Evolutionary conservation across 1,140 invertebrate species (phyloP), one percentile per base, ranked within the genome.

Genomic region (Bombus consobrinus): DNA sequence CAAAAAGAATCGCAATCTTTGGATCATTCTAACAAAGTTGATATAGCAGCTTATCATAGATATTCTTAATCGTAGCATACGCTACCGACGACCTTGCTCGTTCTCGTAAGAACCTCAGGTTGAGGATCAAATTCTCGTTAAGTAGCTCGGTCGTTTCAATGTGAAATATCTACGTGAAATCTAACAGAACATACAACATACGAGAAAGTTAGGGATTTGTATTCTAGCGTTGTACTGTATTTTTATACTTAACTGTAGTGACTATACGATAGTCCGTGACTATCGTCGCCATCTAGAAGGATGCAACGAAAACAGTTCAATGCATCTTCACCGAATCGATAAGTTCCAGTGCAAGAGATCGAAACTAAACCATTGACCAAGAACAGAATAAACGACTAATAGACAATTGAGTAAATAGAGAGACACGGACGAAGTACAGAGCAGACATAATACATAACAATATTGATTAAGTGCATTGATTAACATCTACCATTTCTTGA

Each of bases 221-320:
- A 47, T 47, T 15, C 9, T 18, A 34, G 1, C 9, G 2, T 18
- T 34, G n/a, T 32, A 8, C 13, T 4, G 2, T 66, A 18, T 22
- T 66, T 66, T 15, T 34, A 34, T 22, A 15, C 15, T 9, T 34
- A 34, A 32, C 15, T 66, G 32, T 15, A 64, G 0, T 8, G 8
- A 2, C 6, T n/a, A 10, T 41, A 22, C 28, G 10, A 18, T 59
- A 25, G 25, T 78, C 43, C 59, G 39, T 13, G 5, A 41, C 8
- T n/a, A 22, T 25, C 18, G 13, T 47, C 57, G 80, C 80, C 80
- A 82, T 82, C 80, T 82, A n/a, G 39, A 6, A 69, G 13, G 37
- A 4, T n/a, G 1, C 3, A 47, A 32, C n/a, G 22, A 47, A 80
- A n/a, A 39, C 39, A 13, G 41, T 25, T 25, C 18, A 8, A n/a